Conservation (phyloP, 2,888 invertebrate species). For the Lasius fuliginosus region DNA sequence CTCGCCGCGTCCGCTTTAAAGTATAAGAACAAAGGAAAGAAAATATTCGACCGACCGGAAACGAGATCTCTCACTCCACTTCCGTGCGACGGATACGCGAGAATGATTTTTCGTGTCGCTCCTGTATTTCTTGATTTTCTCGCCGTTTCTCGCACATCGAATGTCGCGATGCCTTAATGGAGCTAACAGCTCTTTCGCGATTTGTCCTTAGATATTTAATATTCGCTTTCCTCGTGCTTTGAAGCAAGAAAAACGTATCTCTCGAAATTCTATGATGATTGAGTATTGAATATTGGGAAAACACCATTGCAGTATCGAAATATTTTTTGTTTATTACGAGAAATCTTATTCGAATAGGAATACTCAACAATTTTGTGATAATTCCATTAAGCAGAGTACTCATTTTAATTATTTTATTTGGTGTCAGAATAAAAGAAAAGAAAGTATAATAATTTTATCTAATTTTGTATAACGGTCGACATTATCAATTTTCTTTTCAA, state of each 20-base stretch:
- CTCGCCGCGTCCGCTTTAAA: constrained; percentile 42
- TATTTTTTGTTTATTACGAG: neutral
- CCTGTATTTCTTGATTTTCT: neutral
- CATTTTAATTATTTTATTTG: neutral
- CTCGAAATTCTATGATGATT: neutral
- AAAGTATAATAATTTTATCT: neutral
- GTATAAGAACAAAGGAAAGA: constrained; percentile 62
- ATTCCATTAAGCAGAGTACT: neutral
- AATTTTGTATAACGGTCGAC: neutral
- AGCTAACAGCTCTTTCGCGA: neutral
- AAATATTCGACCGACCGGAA: constrained; percentile 70
- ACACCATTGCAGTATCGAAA: neutral
- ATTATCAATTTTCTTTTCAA: neutral
- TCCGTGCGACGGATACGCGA: constrained; percentile 23
- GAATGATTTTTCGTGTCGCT: constrained; percentile 35
- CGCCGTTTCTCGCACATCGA: neutral
- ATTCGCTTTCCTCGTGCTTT: neutral
- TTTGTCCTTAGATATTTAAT: constrained; percentile 7
- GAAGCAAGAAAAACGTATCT: neutral
- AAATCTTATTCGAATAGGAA: neutral
- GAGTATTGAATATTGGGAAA: neutral
- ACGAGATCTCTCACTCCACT: constrained; percentile 44
- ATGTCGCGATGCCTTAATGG: neutral
- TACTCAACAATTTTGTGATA: neutral
- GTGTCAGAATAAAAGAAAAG: neutral